These are phyloP conservation scores for Paracanthobrama guichenoti DNA, from an alignment of 2,113 vertebrate species.

Conservation along the genomic window DNA sequence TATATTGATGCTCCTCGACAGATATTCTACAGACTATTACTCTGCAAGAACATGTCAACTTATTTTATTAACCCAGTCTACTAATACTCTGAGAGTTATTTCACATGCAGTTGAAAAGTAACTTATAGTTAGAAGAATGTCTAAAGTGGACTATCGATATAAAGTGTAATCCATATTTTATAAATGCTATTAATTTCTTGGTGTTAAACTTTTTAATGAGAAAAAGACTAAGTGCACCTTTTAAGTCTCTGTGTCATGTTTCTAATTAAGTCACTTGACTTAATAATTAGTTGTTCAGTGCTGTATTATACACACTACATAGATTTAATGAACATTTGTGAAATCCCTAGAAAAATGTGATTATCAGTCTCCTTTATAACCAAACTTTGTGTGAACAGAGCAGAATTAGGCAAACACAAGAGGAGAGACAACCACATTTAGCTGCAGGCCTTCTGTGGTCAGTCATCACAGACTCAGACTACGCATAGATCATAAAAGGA, in stretches of 20 bases:
- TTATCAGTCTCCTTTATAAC: not conserved
- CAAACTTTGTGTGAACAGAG: not conserved
- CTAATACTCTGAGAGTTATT: too few relatives aligned
- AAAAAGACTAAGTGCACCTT: not conserved
- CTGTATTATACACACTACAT: not conserved
- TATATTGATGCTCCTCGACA: too few relatives aligned
- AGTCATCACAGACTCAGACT: not conserved
- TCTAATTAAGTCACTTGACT: not conserved
- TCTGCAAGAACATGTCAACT: too few relatives aligned
- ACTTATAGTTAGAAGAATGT: too few relatives aligned
- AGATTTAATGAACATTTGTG: not conserved
- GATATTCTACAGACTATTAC: too few relatives aligned
- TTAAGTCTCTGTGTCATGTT: not conserved
- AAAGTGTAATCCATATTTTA: too few relatives aligned
- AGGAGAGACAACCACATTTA: not conserved
- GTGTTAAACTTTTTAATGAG: not conserved
- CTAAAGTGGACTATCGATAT: too few relatives aligned
- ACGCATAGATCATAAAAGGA: conserved; percentile 15
- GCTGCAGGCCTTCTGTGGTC: not conserved
- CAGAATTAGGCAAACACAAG: not conserved
- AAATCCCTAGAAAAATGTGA: not conserved
- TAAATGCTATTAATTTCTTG: too few relatives aligned
- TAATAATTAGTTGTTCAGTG: not conserved
- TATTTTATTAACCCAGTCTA: too few relatives aligned
- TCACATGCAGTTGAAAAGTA: too few relatives aligned